Conservation (phyloP, 2,888 invertebrate species). For the Euzophera pinguis region DNA sequence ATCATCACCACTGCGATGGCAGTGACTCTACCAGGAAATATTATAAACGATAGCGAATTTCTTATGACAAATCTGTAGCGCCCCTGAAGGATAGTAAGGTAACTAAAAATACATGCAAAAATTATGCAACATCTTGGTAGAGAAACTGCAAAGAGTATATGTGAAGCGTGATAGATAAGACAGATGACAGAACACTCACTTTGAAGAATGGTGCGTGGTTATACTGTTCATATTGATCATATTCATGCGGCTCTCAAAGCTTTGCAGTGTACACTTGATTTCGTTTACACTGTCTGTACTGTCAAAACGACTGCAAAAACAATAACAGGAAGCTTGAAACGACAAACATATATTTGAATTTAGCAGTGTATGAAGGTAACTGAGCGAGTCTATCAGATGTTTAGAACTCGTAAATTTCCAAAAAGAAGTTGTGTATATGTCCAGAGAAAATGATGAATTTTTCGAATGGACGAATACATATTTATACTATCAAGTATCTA, state of each 20-base stretch:
- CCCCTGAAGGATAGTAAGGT: no score
- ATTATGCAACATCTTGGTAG: no score
- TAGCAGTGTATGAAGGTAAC: not conserved
- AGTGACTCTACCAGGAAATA: no score
- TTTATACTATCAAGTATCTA: no score
- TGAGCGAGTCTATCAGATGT: not conserved
- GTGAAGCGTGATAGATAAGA: conserved; percentile 18
- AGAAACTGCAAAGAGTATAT: not conserved
- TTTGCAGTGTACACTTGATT: conserved; percentile 69
- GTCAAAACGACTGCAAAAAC: conserved; percentile 78
- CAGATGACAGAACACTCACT: conserved; percentile 56
- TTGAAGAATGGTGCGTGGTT: conserved; percentile 64
- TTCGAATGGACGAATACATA: no score
- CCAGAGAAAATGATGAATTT: no score
- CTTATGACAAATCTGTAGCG: no score
- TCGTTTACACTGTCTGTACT: conserved; percentile 76
- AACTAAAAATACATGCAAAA: no score
- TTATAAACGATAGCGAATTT: no score
- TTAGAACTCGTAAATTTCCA: no score
- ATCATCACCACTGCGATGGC: no score
- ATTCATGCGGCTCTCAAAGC: conserved; percentile 76
- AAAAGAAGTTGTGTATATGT: no score
- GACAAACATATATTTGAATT: conserved; percentile 29
- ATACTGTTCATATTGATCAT: conserved; percentile 69
- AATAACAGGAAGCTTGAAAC: conserved; percentile 60